phyloP scores from a whole-genome alignment of 2,888 invertebrate genomes.

The Nycteola revayana region DNA sequence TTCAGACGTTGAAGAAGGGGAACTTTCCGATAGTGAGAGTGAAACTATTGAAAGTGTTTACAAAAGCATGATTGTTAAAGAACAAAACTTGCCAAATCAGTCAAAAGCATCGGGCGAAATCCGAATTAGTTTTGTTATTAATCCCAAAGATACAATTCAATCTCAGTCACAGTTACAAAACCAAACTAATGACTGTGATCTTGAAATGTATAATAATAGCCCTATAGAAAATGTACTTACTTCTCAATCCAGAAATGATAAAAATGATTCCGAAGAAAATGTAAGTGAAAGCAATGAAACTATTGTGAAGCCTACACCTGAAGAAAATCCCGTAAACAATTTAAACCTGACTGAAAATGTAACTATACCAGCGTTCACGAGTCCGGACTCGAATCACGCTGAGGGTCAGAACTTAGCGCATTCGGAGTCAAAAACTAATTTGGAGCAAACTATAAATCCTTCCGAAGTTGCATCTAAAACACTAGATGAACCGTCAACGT shows the following conservation, averaged over 20 bases:
- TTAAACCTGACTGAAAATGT: too few relatives aligned
- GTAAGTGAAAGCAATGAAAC: not conserved
- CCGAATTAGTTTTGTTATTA: slow-evolving; percentile 35
- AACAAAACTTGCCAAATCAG: slow-evolving; percentile 30
- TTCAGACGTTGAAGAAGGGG: slow-evolving; percentile 70
- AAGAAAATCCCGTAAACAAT: too few relatives aligned
- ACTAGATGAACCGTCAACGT: too few relatives aligned
- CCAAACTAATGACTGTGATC: slow-evolving; percentile 40
- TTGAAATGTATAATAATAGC: slow-evolving; percentile 46
- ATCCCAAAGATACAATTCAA: slow-evolving; percentile 34
- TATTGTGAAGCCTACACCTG: not conserved
- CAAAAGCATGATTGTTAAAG: slow-evolving; percentile 55
- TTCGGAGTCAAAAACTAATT: too few relatives aligned
- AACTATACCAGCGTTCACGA: too few relatives aligned
- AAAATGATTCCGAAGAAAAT: not conserved
- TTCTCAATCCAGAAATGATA: too few relatives aligned
- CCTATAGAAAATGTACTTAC: too few relatives aligned
- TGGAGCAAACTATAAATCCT: too few relatives aligned
- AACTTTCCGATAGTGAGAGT: slow-evolving; percentile 73
- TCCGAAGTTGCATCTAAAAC: too few relatives aligned
- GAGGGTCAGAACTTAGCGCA: too few relatives aligned
- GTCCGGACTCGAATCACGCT: too few relatives aligned
- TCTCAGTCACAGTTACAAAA: slow-evolving; percentile 10
- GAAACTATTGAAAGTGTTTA: slow-evolving; percentile 70
- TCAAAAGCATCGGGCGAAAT: slow-evolving; percentile 40